Conservation (phyloP, 2,113 vertebrate species). For the Lepus europaeus region DNA sequence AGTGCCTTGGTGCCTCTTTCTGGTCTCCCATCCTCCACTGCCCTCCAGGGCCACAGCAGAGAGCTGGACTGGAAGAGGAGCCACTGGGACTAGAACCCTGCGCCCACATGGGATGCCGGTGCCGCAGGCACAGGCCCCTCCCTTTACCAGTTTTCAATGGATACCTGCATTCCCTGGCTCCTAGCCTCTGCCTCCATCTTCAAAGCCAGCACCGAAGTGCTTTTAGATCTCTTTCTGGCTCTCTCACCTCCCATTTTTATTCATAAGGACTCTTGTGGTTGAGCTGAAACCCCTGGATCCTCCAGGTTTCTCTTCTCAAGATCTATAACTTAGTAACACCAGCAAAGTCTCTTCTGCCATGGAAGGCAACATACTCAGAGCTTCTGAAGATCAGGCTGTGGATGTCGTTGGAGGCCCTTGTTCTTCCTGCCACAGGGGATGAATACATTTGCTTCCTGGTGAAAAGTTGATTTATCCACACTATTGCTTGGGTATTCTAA, state of each 20-base stretch:
- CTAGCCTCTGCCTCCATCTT: neutral
- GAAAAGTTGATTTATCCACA: slow-evolving; percentile 23
- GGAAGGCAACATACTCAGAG: neutral
- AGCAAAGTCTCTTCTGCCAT: neutral
- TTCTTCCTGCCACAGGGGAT: neutral
- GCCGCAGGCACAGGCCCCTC: neutral
- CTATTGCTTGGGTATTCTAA: neutral
- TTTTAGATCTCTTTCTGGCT: neutral
- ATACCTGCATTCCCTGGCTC: neutral
- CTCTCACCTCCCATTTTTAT: neutral
- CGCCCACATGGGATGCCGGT: too few relatives aligned
- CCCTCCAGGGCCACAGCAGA: too few relatives aligned
- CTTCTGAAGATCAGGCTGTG: neutral
- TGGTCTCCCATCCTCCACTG: too few relatives aligned
- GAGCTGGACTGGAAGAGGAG: too few relatives aligned
- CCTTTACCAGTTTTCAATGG: neutral
- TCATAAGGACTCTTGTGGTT: neutral
- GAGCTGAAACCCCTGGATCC: neutral
- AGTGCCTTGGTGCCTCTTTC: too few relatives aligned
- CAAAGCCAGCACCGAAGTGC: neutral
- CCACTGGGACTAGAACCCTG: too few relatives aligned
- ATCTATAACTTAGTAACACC: neutral
- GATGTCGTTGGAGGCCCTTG: neutral
- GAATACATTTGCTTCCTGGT: neutral
- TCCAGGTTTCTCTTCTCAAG: neutral